phyloP scores from a whole-genome alignment of 2,888 invertebrate genomes.

The Graphium colonna region DNA sequence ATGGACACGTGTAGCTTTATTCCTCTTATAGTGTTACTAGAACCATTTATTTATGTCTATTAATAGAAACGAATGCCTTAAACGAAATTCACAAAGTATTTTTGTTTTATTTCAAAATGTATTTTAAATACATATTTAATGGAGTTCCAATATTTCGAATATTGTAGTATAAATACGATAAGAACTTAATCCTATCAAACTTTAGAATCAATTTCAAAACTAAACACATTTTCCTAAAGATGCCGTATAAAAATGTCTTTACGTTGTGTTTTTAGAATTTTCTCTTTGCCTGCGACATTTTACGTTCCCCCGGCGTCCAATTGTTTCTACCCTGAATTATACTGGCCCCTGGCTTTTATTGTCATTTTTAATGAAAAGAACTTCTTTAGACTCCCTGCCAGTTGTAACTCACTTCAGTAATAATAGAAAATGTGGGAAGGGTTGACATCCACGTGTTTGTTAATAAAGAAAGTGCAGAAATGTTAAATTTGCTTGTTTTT shows the following conservation, averaged over 20 bases:
- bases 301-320: slow-evolving; percentile 40
- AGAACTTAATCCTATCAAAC: too few species aligned
- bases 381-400: slow-evolving; percentile 22
- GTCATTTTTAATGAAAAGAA: slow-evolving; percentile 42
- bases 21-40: too few species aligned
- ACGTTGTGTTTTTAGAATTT: slow-evolving; percentile 37
- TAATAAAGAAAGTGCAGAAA: neutral
- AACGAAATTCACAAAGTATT: too few species aligned
- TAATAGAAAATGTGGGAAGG: slow-evolving; percentile 25
- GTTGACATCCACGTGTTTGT: slow-evolving; percentile 16
- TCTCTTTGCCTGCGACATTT: slow-evolving; percentile 33
- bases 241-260: slow-evolving; percentile 36
- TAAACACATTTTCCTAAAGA: slow-evolving; percentile 25
- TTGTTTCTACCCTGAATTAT: slow-evolving; percentile 37
- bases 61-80: neutral
- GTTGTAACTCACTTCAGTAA: slow-evolving; percentile 23
- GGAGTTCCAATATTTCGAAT: too few species aligned
- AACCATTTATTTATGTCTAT: too few species aligned
- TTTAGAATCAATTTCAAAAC: slow-evolving; percentile 11
- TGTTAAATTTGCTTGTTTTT: too few species aligned
- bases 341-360: slow-evolving; percentile 30
- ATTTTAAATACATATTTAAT: too few species aligned
- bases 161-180: too few species aligned
- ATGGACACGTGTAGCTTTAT: too few species aligned
- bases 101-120: too few species aligned